phyloP scores from a whole-genome alignment of 1,140 invertebrate species.

The Neodiprion fabricii region DNA sequence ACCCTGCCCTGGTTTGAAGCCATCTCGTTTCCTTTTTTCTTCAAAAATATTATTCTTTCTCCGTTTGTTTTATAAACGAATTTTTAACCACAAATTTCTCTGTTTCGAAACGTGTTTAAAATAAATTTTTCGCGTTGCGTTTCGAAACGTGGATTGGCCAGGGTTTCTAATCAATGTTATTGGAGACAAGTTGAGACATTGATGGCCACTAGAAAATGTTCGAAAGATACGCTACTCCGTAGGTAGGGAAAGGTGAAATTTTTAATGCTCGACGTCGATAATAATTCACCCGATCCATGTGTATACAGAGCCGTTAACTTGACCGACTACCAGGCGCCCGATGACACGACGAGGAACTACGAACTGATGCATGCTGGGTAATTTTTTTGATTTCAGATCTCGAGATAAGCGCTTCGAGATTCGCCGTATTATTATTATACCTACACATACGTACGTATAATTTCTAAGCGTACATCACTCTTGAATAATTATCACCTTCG shows the following conservation, averaged over 20 bases:
- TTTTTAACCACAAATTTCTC: too few relatives aligned
- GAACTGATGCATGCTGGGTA: neutral
- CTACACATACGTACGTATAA: too few relatives aligned
- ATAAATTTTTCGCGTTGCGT: neutral
- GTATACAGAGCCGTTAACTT: neutral
- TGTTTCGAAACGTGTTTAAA: too few relatives aligned
- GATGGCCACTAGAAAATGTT: neutral
- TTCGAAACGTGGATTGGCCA: neutral
- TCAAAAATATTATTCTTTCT: too few relatives aligned
- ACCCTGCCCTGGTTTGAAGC: too few relatives aligned
- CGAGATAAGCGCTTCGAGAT: neutral
- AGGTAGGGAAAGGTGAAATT: neutral
- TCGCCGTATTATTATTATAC: too few relatives aligned
- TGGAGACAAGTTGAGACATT: neutral
- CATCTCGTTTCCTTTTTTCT: too few relatives aligned
- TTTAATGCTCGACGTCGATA: neutral
- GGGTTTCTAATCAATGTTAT: neutral
- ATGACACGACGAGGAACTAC: neutral
- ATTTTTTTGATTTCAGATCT: neutral
- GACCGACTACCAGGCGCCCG: neutral
- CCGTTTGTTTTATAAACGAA: too few relatives aligned
- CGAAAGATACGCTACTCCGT: neutral
- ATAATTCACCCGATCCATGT: neutral
- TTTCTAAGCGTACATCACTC: too few relatives aligned
- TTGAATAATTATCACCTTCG: too few relatives aligned